These are phyloP conservation scores for Synanthedon vespiformis DNA, from an alignment of 2,888 invertebrate genomes.

Conservation along the genomic window DNA sequence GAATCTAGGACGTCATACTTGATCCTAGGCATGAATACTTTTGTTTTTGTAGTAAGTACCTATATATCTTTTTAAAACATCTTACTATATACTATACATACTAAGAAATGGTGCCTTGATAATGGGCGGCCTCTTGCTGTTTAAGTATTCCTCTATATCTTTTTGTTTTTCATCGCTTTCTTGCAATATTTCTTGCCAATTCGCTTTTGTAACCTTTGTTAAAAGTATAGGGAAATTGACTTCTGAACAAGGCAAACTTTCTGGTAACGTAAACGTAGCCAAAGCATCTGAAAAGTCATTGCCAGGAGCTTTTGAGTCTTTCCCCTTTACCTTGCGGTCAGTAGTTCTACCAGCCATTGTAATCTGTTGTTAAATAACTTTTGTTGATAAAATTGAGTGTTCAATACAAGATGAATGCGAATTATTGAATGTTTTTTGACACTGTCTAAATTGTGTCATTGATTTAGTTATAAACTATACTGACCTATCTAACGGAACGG, in stretches of 20 bases:
- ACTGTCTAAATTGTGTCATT: no score
- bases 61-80: no score
- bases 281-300: slow-evolving; percentile 26
- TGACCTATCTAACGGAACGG: no score
- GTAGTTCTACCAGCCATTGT: slow-evolving; percentile 39
- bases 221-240: slow-evolving; percentile 43
- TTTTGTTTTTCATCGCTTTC: slow-evolving; percentile 29
- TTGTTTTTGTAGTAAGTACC: no score
- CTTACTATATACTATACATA: slow-evolving; percentile 19
- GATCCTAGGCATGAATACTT: no score
- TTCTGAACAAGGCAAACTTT: slow-evolving; percentile 51
- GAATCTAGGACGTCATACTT: no score
- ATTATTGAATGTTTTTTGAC: no score
- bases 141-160: slow-evolving; percentile 32
- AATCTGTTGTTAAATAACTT: no score
- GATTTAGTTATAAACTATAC: no score
- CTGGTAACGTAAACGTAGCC: slow-evolving; percentile 41
- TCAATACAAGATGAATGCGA: no score
- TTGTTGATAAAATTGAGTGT: no score
- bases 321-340: slow-evolving; percentile 40
- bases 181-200: slow-evolving; percentile 42
- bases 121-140: slow-evolving; percentile 23
- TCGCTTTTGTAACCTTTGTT: slow-evolving; percentile 23
- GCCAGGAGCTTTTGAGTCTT: slow-evolving; percentile 22
- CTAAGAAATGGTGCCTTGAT: slow-evolving; percentile 42